These are phyloP conservation scores for Cybosia mesomella DNA, from an alignment of 2,888 invertebrate genomes.

Conservation along the genomic window DNA sequence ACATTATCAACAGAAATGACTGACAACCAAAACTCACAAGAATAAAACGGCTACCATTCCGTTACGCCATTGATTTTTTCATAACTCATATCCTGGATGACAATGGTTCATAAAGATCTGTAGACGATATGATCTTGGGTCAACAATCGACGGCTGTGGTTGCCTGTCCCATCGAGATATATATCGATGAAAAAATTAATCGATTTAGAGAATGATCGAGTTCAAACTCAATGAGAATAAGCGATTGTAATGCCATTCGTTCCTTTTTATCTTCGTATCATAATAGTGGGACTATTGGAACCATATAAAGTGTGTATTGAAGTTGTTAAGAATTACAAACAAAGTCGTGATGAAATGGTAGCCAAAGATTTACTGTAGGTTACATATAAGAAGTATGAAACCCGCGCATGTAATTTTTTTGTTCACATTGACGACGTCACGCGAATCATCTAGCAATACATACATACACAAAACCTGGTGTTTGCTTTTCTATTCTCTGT, in stretches of 20 bases:
- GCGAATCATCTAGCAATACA: too few relatives aligned
- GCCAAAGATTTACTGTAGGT: not conserved
- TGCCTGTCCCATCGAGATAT: slow-evolving; percentile 71
- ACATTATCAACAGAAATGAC: slow-evolving; percentile 35
- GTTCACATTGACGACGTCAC: too few relatives aligned
- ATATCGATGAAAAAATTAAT: slow-evolving; percentile 69
- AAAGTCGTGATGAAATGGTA: not conserved
- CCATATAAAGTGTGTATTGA: slow-evolving; percentile 12
- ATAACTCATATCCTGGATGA: slow-evolving; percentile 69
- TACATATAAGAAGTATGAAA: too few relatives aligned
- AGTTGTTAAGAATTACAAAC: slow-evolving; percentile 21
- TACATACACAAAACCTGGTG: too few relatives aligned
- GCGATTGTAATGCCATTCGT: slow-evolving; percentile 48
- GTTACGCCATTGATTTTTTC: slow-evolving; percentile 65
- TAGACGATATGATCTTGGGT: slow-evolving; percentile 78
- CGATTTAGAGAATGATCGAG: slow-evolving; percentile 65
- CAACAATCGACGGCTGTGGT: slow-evolving; percentile 76
- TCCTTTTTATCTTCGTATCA: slow-evolving; percentile 36
- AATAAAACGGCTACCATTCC: slow-evolving; percentile 55
- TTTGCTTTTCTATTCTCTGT: too few relatives aligned
- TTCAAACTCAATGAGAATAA: slow-evolving; percentile 44
- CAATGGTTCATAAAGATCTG: slow-evolving; percentile 75
- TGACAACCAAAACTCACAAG: slow-evolving; percentile 29
- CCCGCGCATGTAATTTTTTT: too few relatives aligned
- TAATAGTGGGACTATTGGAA: slow-evolving; percentile 43